phyloP scores from a whole-genome alignment of 1,140 invertebrate species.

The Trialeurodes vaporariorum region DNA sequence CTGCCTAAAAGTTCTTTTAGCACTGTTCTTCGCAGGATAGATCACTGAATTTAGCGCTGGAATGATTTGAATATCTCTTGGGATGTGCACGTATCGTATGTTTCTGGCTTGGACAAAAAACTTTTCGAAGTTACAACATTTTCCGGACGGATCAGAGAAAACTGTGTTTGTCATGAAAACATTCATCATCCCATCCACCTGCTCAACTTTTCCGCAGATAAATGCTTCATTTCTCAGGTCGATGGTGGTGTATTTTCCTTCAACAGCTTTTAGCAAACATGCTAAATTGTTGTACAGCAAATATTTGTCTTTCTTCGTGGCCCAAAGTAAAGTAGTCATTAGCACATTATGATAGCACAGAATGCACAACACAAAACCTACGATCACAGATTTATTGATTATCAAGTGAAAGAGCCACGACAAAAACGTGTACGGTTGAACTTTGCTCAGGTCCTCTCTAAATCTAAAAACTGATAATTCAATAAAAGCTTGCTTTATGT shows the following conservation, averaged over 20 bases:
- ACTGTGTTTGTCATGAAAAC: constrained; percentile 46
- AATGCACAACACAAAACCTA: too few species aligned
- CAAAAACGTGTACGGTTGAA: too few species aligned
- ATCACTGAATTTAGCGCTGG: too few species aligned
- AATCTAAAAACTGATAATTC: too few species aligned
- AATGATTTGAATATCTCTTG: constrained; percentile 45
- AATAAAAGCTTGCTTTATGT: too few species aligned
- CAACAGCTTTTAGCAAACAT: neutral
- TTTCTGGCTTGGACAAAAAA: constrained; percentile 51
- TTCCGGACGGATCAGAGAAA: constrained; percentile 42
- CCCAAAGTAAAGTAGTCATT: too few species aligned
- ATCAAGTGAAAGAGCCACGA: too few species aligned
- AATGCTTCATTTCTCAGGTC: neutral
- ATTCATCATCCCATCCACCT: constrained; percentile 42
- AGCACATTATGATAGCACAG: too few species aligned
- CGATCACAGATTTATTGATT: too few species aligned
- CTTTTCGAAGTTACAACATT: constrained; percentile 35
- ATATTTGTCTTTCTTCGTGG: neutral
- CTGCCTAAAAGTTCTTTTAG: too few species aligned
- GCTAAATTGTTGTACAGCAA: neutral
- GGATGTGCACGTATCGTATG: constrained; percentile 53
- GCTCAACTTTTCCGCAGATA: neutral
- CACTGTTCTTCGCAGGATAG: too few species aligned
- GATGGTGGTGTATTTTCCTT: neutral
- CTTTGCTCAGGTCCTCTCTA: too few species aligned